Percentiles rank a stretch among this genome's conserved stretches.
These are phyloP conservation scores for Helicolenus hilgendorfi DNA, from an alignment of 2,797 vertebrate genomes.

Conservation along the genomic window DNA sequence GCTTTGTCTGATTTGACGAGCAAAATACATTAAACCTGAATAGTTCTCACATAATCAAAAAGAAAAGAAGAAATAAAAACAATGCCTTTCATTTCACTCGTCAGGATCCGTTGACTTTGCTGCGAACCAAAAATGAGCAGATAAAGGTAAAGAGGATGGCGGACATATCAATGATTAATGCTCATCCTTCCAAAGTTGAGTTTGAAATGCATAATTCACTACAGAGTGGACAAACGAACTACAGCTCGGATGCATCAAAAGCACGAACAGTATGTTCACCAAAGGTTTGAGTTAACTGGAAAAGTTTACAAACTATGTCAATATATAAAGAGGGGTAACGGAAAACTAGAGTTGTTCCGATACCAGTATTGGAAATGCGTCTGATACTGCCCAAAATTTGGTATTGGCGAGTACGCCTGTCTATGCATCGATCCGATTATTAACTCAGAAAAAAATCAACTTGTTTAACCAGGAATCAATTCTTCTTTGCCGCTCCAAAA, in stretches of 20 bases:
- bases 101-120: conserved; percentile 42
- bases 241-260: neutral
- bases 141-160: conserved; percentile 46
- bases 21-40: conserved; percentile 52
- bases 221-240: neutral
- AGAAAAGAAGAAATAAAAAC: conserved; percentile 46
- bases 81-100: conserved; percentile 63
- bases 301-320: conserved; percentile 12
- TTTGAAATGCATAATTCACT: conserved; percentile 60
- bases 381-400: no score
- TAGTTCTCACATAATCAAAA: conserved; percentile 45
- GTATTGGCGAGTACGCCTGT: no score
- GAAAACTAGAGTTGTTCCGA: neutral
- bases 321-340: neutral
- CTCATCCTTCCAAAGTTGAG: conserved; percentile 51
- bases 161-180: conserved; percentile 76
- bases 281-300: neutral
- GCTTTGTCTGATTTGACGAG: conserved; percentile 80
- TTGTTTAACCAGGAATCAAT: accelerated
- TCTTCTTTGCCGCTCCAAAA: no score
- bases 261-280: neutral
- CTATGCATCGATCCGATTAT: no score
- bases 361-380: no score
- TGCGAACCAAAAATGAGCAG: conserved; percentile 44
- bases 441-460: no score